Percentiles rank a stretch among this genome's conserved stretches.
These are phyloP conservation scores for Nerophis lumbriciformis DNA, from an alignment of 2,113 vertebrate species.

Conservation along the genomic window DNA sequence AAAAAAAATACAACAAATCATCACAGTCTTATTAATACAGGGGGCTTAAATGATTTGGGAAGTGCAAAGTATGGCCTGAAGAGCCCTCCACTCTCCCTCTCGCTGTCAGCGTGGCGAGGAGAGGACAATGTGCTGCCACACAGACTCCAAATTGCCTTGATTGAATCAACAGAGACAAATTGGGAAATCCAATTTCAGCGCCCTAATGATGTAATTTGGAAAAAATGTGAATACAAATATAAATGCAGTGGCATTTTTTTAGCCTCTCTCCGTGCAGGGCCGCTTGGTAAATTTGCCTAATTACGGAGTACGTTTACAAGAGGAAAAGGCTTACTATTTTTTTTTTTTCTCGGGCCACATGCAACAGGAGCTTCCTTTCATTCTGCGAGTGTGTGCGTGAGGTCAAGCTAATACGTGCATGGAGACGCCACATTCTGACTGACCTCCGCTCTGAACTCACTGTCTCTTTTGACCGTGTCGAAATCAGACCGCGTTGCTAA, in stretches of 20 bases:
- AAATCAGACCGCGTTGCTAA: conserved; percentile 50
- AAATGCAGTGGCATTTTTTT: conserved; percentile 55
- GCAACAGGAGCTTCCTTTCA: conserved; percentile 33
- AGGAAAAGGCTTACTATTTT: conserved; percentile 42
- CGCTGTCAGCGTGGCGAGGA: too few species aligned
- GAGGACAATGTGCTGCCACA: conserved; percentile 73
- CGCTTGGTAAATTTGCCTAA: conserved; percentile 59
- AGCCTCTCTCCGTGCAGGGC: conserved; percentile 17
- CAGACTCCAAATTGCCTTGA: conserved; percentile 73
- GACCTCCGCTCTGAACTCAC: conserved; percentile 34
- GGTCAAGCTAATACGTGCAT: conserved; percentile 25
- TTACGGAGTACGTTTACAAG: conserved; percentile 40
- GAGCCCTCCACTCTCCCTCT: conserved; percentile 59
- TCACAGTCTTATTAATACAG: too few species aligned
- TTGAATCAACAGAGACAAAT: conserved; percentile 80
- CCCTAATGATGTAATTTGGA: conserved; percentile 78
- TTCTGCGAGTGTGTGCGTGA: conserved; percentile 8
- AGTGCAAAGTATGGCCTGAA: conserved; percentile 70
- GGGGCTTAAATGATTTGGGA: conserved; percentile 74
- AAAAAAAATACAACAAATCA: too few species aligned
- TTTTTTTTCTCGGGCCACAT: background rate
- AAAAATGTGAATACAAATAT: conserved; percentile 76
- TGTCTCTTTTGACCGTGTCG: conserved; percentile 36
- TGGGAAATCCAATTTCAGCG: conserved; percentile 77
- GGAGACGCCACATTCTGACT: conserved; percentile 27